Percentiles rank a stretch among this genome's conserved stretches.
These are phyloP conservation scores for Pollenia labialis DNA, from an alignment of 2,888 invertebrate genomes.

Conservation along the genomic window DNA sequence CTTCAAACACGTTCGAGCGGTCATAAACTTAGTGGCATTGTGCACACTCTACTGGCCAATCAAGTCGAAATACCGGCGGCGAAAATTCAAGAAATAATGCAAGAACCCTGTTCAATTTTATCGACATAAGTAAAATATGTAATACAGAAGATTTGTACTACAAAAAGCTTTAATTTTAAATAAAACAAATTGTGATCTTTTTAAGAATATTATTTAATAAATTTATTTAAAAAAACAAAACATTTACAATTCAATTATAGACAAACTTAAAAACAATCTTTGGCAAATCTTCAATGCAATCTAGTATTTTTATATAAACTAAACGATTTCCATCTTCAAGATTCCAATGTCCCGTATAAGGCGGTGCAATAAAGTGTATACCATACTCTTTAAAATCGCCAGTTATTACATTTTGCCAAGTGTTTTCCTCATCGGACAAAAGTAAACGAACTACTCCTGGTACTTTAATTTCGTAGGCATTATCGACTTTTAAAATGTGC, in stretches of 20 bases:
- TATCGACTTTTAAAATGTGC: not conserved
- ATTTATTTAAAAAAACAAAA: conserved; percentile 25
- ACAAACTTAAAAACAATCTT: conserved; percentile 16
- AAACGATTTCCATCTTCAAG: conserved; percentile 8
- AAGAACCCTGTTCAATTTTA: conserved; percentile 80
- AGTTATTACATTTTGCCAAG: not conserved
- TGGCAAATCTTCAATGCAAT: not conserved
- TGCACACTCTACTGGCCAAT: conserved; percentile 86
- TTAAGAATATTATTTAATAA: conserved; percentile 19
- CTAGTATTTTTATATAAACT: conserved; percentile 27
- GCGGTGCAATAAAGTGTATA: conserved; percentile 16
- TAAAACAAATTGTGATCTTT: conserved; percentile 56
- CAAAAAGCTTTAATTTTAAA: conserved; percentile 43
- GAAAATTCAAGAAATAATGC: conserved; percentile 81
- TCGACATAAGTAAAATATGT: conserved; percentile 66
- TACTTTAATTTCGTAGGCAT: not conserved
- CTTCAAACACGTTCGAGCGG: conserved; percentile 83
- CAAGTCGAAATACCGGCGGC: conserved; percentile 82
- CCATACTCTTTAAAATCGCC: not conserved
- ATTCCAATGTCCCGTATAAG: conserved; percentile 13
- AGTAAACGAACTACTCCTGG: not conserved
- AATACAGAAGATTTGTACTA: not conserved
- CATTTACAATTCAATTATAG: conserved; percentile 23
- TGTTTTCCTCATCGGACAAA: not conserved
- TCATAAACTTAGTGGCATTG: conserved; percentile 85